phyloP scores from a whole-genome alignment of 2,888 invertebrate genomes.

The Epinotia bilunana region DNA sequence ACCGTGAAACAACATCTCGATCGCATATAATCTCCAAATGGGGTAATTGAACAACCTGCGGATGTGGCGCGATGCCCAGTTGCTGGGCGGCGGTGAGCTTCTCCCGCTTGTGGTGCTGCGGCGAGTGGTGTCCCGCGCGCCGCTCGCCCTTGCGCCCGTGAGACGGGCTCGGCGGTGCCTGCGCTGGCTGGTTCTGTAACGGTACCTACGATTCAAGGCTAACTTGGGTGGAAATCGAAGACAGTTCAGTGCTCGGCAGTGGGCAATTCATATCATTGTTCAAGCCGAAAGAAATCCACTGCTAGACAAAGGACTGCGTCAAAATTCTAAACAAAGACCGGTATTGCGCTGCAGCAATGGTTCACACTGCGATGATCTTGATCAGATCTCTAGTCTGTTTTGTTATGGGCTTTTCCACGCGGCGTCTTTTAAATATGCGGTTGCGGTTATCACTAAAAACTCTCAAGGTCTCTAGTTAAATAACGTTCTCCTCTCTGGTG shows the following conservation, averaged over 20 bases:
- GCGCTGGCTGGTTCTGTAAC: constrained; percentile 69
- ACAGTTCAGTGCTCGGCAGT: too few species aligned
- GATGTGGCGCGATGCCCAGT: constrained; percentile 77
- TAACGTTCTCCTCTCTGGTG: background rate
- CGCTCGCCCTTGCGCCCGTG: constrained; percentile 76
- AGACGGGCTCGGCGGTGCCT: constrained; percentile 78
- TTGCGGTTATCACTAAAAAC: too few species aligned
- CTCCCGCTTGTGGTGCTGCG: constrained; percentile 79
- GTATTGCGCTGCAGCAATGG: too few species aligned
- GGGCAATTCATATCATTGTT: too few species aligned
- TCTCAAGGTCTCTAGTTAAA: background rate
- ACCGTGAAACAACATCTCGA: background rate
- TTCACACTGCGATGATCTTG: too few species aligned
- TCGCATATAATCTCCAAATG: background rate
- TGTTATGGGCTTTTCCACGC: too few species aligned
- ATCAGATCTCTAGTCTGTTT: too few species aligned
- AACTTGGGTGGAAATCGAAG: too few species aligned
- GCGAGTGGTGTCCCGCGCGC: constrained; percentile 77
- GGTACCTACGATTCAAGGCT: background rate
- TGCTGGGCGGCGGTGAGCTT: constrained; percentile 81
- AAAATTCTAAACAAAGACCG: too few species aligned
- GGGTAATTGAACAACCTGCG: constrained; percentile 62
- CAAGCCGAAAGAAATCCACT: too few species aligned
- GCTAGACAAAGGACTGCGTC: too few species aligned
- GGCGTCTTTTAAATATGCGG: too few species aligned